Conservation (phyloP, 2,113 vertebrate species). For the Nycticebus coucang region DNA sequence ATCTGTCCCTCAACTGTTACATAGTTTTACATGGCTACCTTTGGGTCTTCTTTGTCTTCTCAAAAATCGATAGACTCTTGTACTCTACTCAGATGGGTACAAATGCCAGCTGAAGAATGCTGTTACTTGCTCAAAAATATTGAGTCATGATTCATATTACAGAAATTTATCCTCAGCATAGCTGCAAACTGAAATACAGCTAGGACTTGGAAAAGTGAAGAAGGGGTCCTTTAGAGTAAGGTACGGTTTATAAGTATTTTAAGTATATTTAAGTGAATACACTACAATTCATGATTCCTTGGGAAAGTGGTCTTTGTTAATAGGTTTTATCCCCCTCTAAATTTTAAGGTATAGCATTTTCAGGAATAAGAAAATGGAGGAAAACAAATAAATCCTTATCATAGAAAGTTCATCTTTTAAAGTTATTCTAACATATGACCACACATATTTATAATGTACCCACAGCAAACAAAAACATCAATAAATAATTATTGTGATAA, state of each 20-base stretch:
- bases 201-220: slow-evolving; percentile 12
- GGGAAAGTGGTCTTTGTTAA: slow-evolving; percentile 46
- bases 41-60: not conserved
- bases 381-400: slow-evolving; percentile 65
- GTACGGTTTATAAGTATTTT: not conserved
- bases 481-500: slow-evolving; percentile 73
- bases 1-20: not conserved
- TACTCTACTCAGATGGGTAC: not conserved
- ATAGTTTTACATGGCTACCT: not conserved
- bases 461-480: slow-evolving; percentile 65
- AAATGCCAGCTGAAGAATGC: not conserved
- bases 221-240: not conserved
- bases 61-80: not conserved
- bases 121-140: slow-evolving; percentile 4
- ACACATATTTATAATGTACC: slow-evolving; percentile 50
- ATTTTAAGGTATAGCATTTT: not conserved
- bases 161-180: not conserved
- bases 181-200: slow-evolving; percentile 32
- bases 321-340: not conserved
- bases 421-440: slow-evolving; percentile 58
- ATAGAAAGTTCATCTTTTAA: slow-evolving; percentile 57
- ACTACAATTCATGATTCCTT: slow-evolving; percentile 11
- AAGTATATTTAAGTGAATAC: not conserved
- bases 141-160: not conserved
- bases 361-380: slow-evolving; percentile 39